Evolutionary conservation across 2,888 invertebrate species (phyloP), one percentile per base, ranked within the genome.

Genomic region (Linhomoeus sp.): DNA sequence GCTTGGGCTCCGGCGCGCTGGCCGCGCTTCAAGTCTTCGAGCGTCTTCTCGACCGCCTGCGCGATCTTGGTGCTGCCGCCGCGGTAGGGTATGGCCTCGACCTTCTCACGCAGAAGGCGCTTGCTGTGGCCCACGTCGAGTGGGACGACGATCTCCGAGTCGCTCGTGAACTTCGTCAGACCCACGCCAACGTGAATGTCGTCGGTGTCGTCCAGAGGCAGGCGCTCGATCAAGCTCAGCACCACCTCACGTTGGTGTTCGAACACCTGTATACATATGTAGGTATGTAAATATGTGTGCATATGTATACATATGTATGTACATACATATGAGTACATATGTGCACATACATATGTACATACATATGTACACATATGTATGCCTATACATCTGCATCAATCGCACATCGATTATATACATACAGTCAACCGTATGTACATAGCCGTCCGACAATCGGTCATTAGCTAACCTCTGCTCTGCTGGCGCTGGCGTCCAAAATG

Each of bases 171-270:
- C 33, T 53, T 53, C 40, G 52, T 54, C 36, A 60, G 50, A 5
- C 60, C 59, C 3, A 56, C 48, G n/a, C 59, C 55, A 1, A 55
- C 45, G 37, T 52, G 50, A 15, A 48, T 49, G 24, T 50, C 54
- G 7, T 43, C 41, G 35, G 43, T 45, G 14, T 36, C 38, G 35
- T 41, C 49, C 25, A 61, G 53, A 14, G 59, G 59, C 23, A 59
- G 52, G 25, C 54, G 47, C 42, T 59, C 59, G 20, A 59, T 53
- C 19, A 59, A 46, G 17, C 52, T 48, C 23, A 57, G 50, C 15
- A 58, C 57, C 19, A 59, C 26, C 26, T 59, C 58, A n/a, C 59
- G 41, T 46, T 59, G 60, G 33, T 53, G 54, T 46, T 61, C 59
- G 49, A 59, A 59, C 1, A 59, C 51, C 19, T 29, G n/a, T n/a